Evolutionary conservation across 2,113 vertebrate genomes (phyloP).

Genomic region (Rostratula benghalensis): DNA sequence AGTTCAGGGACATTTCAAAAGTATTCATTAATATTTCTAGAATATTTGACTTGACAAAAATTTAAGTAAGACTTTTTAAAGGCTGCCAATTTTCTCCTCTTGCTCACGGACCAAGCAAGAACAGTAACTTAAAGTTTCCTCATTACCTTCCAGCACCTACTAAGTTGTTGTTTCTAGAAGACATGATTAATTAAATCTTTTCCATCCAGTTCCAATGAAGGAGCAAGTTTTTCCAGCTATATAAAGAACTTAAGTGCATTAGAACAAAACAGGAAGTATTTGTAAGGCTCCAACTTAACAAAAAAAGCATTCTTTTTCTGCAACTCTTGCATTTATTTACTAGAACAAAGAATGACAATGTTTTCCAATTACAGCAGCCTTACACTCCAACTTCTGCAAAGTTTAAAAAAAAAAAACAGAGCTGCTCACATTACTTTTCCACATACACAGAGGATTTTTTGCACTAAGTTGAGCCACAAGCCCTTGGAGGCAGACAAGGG

Average conservation of each 20-base stretch:
- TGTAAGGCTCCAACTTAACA: neutral
- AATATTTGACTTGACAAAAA: neutral
- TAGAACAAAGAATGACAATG: neutral
- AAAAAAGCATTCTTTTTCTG: neutral
- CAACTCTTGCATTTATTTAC: neutral
- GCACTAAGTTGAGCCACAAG: fast-evolving
- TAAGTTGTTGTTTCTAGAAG: neutral
- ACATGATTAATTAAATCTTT: neutral
- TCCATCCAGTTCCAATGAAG: neutral
- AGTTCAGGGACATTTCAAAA: neutral
- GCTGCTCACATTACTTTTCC: neutral
- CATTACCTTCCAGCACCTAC: neutral
- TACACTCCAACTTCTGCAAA: neutral
- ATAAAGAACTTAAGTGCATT: neutral
- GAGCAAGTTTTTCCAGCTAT: neutral
- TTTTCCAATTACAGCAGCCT: neutral
- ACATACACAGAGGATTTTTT: neutral
- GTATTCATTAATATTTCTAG: neutral
- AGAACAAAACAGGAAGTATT: neutral
- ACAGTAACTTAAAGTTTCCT: neutral
- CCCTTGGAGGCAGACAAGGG: neutral
- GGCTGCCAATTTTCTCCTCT: neutral
- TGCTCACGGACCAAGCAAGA: neutral
- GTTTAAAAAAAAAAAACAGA: neutral
- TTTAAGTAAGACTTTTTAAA: neutral